A percentile compares a stretch with the other conserved stretches of the same genome.
Conservation (phyloP, 2,888 invertebrate species). For the Litoditis marina region DNA sequence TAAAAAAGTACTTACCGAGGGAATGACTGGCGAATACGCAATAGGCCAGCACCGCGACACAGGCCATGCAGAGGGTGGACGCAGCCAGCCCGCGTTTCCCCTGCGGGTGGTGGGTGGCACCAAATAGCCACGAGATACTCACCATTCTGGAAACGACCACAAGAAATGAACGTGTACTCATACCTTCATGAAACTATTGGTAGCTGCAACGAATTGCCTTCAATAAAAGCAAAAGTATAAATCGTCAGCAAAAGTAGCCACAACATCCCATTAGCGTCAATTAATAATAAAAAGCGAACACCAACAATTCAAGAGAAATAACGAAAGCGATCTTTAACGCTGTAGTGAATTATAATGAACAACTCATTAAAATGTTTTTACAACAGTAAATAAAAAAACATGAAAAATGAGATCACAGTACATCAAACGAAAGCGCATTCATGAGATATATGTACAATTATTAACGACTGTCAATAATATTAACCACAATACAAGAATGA, state of each 20-base stretch:
- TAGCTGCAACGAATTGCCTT: background rate
- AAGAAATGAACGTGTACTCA: no score
- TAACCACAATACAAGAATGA: background rate
- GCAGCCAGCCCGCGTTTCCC: slow-evolving; percentile 32
- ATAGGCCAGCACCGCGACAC: slow-evolving; percentile 29
- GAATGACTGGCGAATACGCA: slow-evolving; percentile 45
- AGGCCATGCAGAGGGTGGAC: slow-evolving; percentile 31
- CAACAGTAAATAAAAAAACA: no score
- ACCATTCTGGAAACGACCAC: slow-evolving; percentile 29
- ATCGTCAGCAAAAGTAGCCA: background rate
- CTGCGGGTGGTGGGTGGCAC: slow-evolving; percentile 34
- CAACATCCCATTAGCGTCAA: background rate
- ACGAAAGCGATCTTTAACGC: no score
- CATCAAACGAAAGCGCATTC: no score
- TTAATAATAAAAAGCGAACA: no score
- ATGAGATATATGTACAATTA: no score
- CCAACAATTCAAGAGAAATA: no score
- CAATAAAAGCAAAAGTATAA: background rate
- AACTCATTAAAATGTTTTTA: no score
- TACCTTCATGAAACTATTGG: no score
- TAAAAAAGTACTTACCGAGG: slow-evolving; percentile 35
- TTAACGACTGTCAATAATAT: background rate
- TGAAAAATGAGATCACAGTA: no score
- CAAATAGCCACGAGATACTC: slow-evolving; percentile 33
- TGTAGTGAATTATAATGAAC: no score